Evolutionary conservation across 2,113 vertebrate species (phyloP).

Genomic region (Egretta garzetta): DNA sequence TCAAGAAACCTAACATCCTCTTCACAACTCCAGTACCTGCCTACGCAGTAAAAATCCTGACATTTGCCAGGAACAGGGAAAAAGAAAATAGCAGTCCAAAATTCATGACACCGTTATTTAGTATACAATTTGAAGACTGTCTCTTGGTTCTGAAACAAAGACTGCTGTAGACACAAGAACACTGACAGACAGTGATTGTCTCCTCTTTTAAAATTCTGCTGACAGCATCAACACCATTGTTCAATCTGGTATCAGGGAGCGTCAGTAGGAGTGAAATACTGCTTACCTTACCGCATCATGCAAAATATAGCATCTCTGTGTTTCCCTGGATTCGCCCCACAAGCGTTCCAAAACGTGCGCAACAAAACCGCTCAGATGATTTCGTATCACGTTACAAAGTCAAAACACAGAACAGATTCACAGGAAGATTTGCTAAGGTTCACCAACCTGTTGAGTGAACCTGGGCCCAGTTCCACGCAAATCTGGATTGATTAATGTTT

Average conservation of each 20-base stretch:
- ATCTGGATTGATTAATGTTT: slow-evolving; percentile 64
- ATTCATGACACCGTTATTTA: background rate
- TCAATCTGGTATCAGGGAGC: background rate
- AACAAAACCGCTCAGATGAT: slow-evolving; percentile 42
- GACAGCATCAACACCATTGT: background rate
- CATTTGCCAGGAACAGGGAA: background rate
- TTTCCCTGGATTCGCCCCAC: background rate
- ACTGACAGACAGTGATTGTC: background rate
- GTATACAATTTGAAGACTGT: background rate
- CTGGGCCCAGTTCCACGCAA: slow-evolving; percentile 37
- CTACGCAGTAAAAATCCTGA: background rate
- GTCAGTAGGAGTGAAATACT: background rate
- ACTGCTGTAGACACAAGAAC: background rate
- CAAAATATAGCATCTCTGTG: background rate
- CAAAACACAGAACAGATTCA: slow-evolving; percentile 49
- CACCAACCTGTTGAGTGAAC: slow-evolving; percentile 58
- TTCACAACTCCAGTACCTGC: background rate
- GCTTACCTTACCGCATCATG: background rate
- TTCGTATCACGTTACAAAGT: slow-evolving; percentile 37
- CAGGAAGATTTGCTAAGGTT: slow-evolving; percentile 58
- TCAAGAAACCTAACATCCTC: background rate
- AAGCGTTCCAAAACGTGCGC: background rate
- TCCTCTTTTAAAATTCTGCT: background rate
- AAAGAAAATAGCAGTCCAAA: background rate
- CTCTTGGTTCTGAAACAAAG: background rate